Percentiles rank a stretch among this genome's conserved stretches.
Conservation (phyloP, 2,113 vertebrate genomes). For the Nycticryphes semicollaris region DNA sequence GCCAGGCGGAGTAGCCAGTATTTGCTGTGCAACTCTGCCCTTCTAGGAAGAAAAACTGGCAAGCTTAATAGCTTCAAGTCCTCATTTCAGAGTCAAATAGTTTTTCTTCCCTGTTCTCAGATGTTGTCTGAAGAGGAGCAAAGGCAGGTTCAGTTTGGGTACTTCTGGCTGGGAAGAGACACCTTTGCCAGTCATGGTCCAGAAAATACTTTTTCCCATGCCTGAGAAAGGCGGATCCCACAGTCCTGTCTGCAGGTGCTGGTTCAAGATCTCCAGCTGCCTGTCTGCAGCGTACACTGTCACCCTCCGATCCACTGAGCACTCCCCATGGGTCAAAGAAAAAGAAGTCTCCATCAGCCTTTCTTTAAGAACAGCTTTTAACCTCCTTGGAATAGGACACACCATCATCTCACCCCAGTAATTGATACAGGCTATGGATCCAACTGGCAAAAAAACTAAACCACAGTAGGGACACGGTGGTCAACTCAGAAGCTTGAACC, state of each 20-base stretch:
- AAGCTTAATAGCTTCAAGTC: background rate
- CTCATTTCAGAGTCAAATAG: background rate
- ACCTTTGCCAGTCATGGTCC: background rate
- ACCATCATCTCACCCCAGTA: background rate
- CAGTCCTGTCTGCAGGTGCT: background rate
- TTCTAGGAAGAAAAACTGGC: background rate
- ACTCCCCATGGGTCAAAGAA: background rate
- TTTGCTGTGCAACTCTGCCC: background rate
- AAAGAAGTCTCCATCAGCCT: background rate
- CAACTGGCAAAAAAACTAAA: background rate
- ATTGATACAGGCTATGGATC: background rate
- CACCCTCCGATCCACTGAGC: background rate
- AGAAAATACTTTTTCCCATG: background rate
- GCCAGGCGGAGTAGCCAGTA: background rate
- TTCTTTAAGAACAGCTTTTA: background rate
- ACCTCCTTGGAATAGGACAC: background rate
- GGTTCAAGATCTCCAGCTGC: background rate
- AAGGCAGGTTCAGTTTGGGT: background rate
- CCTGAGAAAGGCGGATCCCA: background rate
- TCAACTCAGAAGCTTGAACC: background rate
- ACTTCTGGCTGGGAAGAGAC: background rate
- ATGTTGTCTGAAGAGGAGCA: background rate
- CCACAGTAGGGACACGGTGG: rapidly evolving
- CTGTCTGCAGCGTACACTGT: background rate
- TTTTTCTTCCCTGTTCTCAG: background rate